Conservation (phyloP, 1,140 invertebrate species). For the Leptinotarsa undecemlineata region DNA sequence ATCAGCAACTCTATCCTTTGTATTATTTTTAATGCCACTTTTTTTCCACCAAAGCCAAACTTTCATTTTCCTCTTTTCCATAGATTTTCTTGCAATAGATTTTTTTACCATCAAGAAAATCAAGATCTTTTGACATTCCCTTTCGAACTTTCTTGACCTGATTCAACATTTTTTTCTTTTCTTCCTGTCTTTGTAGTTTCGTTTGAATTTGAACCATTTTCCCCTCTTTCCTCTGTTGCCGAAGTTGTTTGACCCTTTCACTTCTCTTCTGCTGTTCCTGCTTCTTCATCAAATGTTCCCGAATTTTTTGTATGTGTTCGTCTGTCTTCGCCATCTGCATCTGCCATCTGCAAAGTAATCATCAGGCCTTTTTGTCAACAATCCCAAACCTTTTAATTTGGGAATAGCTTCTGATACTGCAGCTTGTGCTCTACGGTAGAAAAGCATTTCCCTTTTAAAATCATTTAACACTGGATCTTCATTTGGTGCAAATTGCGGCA, state of each 20-base stretch:
- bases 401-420: slow-evolving; percentile 80
- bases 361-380: slow-evolving; percentile 83
- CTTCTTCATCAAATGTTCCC: slow-evolving; percentile 81
- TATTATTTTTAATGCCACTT: slow-evolving; percentile 86
- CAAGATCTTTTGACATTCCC: slow-evolving; percentile 76
- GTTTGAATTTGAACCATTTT: slow-evolving; percentile 85
- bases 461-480: slow-evolving; percentile 89
- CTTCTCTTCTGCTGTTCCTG: slow-evolving; percentile 80
- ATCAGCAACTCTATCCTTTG: slow-evolving; percentile 74
- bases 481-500: slow-evolving; percentile 64
- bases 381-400: slow-evolving; percentile 71
- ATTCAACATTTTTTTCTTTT: slow-evolving; percentile 80
- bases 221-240: slow-evolving; percentile 89
- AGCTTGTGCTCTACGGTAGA: slow-evolving; percentile 90
- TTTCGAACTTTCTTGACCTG: slow-evolving; percentile 85
- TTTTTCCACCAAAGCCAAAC: slow-evolving; percentile 97
- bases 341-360: slow-evolving; percentile 99
- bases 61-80: slow-evolving; percentile 73
- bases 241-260: slow-evolving; percentile 86
- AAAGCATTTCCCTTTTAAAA: slow-evolving; percentile 87
- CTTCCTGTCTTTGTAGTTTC: slow-evolving; percentile 74
- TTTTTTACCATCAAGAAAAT: slow-evolving; percentile 82
- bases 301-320: slow-evolving; percentile 95
- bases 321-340: slow-evolving; percentile 99
- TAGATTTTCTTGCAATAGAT: slow-evolving; percentile 57